Base-by-base conservation (phyloP, 2,113 vertebrate genomes). In the Leuciscus idus region DNA sequence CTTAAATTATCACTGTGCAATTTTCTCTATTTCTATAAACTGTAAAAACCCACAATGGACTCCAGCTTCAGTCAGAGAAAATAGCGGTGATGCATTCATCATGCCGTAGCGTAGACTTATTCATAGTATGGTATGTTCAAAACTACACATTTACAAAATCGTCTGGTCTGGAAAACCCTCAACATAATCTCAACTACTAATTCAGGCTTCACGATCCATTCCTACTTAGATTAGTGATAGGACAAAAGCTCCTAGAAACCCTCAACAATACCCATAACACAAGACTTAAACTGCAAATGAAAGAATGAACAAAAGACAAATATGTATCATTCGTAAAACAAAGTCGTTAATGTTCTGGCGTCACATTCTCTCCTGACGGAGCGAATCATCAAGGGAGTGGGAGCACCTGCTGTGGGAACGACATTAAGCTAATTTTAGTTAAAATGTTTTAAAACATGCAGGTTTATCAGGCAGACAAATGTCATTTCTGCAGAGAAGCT, bases 391-490 rank as follows among this genome's bases (percentile, higher is more conserved):
- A 33, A 48, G 81, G 74, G 81, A 70, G 86, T 46, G 61, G 21
- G 73, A 66, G 36, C 74, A 78, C 81, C 81, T 77, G 81, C 80
- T 83, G 81, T 12, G 81, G 62, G 30, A 84, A 66, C 50, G 52
- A 57, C 72, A 87, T 84, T 82, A 85, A 85, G 68, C 61, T 86
- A 72, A 88, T 88, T 85, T 82, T 78, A 73, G 83, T 84, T 78
- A 74, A 89, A 89, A 89, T 46, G 73, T 86, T 85, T 80, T 74
- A 84, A 43, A 83, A 77, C 85, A 78, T n/a, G 48, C 57, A 72
- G 68, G 66, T 79, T 88, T 90, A 81, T 85, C 84, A 52, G 83
- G 43, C 74, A 70, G 73, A 85, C 43, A 77, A 87, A 82, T 83
- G 85, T 87, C 85, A 85, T 75, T 83, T 89, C 84, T 52, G 46